These are phyloP conservation scores for Toxotes chatareus DNA, from an alignment of 2,113 vertebrate genomes.

Conservation along the genomic window DNA sequence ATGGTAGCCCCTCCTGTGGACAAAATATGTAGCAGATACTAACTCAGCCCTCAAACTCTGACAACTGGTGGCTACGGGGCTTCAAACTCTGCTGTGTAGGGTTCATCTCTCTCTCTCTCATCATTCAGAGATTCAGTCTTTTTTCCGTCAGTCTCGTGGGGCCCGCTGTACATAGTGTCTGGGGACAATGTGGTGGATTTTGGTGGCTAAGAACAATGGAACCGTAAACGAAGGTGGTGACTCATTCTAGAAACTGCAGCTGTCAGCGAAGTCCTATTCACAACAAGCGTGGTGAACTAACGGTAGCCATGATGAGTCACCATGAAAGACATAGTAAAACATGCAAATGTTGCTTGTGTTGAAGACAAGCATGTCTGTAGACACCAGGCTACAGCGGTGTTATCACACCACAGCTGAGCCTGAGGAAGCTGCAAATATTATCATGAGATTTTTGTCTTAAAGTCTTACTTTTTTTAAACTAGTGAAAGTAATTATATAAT, in stretches of 20 bases:
- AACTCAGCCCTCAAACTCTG: constrained; percentile 64
- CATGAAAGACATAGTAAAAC: constrained; percentile 32
- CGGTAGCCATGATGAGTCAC: constrained; percentile 47
- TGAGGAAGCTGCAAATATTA: neutral
- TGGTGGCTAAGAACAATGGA: constrained; percentile 26
- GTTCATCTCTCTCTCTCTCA: constrained; percentile 60
- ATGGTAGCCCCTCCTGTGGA: constrained; percentile 77
- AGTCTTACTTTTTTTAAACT: constrained; percentile 32
- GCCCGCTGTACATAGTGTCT: constrained; percentile 55
- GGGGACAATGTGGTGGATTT: constrained; percentile 61
- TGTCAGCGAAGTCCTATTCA: constrained; percentile 29
- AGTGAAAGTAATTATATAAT: constrained; percentile 5
- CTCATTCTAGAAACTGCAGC: constrained; percentile 37
- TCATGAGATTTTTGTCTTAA: constrained; percentile 4
- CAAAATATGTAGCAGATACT: constrained; percentile 81
- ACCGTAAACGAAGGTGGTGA: constrained; percentile 38
- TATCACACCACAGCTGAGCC: constrained; percentile 2
- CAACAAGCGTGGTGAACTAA: constrained; percentile 5
- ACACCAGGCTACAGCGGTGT: neutral
- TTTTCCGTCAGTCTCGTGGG: constrained; percentile 50
- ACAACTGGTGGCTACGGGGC: constrained; percentile 53
- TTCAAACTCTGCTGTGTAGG: constrained; percentile 72
- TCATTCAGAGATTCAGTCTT: constrained; percentile 53
- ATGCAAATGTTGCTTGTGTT: constrained; percentile 44
- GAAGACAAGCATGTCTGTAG: constrained; percentile 17